A percentile compares a stretch with the other conserved stretches of the same genome.
Evolutionary conservation across 2,888 invertebrate species (phyloP).

Genomic region (Mayetiola destructor): DNA sequence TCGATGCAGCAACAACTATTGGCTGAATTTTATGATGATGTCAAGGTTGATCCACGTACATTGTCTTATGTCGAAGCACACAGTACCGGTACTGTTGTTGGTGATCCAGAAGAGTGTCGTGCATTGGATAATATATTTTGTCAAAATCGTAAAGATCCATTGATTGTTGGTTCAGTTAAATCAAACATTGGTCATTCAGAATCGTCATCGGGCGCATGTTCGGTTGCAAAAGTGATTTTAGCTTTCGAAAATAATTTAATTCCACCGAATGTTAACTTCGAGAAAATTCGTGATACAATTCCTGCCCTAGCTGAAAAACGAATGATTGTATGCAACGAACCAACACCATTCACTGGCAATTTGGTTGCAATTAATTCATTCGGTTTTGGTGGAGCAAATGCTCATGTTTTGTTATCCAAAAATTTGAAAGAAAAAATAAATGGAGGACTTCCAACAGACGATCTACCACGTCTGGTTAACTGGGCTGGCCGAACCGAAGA

Average conservation of each 20-base stretch:
- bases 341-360: conserved; percentile 54
- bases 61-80: conserved; percentile 79
- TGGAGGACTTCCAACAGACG: conserved; percentile 45
- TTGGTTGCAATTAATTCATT: conserved; percentile 78
- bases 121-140: conserved; percentile 71
- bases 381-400: conserved; percentile 82
- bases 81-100: conserved; percentile 65
- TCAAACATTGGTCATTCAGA: conserved; percentile 91
- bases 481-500: conserved; percentile 69
- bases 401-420: conserved; percentile 37
- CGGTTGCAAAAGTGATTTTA: conserved; percentile 64
- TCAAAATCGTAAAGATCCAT: conserved; percentile 52
- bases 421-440: conserved; percentile 33
- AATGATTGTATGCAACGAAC: conserved; percentile 57
- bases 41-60: conserved; percentile 50
- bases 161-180: conserved; percentile 80
- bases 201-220: conserved; percentile 68
- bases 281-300: conserved; percentile 44
- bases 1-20: conserved; percentile 46
- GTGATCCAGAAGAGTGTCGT: conserved; percentile 83
- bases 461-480: conserved; percentile 55
- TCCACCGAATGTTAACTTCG: conserved; percentile 75
- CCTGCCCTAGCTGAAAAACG: conserved; percentile 46
- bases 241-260: conserved; percentile 67
- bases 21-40: conserved; percentile 50